These are phyloP conservation scores for Adineta ricciae DNA, from an alignment of 2,888 invertebrate species.

Conservation along the genomic window DNA sequence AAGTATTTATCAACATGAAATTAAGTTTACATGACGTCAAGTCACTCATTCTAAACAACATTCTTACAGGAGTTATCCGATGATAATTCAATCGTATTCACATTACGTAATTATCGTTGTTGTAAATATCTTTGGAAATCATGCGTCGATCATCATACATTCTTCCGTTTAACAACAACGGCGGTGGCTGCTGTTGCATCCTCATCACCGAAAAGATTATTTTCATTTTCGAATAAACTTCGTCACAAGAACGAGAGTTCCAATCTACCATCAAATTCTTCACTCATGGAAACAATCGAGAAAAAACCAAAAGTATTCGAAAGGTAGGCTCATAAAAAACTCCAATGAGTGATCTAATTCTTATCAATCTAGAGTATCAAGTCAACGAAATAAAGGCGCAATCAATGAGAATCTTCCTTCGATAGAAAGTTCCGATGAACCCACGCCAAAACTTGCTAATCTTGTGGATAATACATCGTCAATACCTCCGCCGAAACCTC, in stretches of 20 bases:
- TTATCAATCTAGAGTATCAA: background rate
- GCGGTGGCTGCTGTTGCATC: too few species aligned
- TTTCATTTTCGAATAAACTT: background rate
- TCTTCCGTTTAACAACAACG: background rate
- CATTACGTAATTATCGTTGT: background rate
- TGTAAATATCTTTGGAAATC: conserved; percentile 20
- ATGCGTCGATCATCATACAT: conserved; percentile 24
- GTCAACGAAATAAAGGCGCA: background rate
- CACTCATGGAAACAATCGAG: background rate
- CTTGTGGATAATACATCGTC: background rate
- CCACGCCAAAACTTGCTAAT: background rate
- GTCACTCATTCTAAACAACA: too few species aligned
- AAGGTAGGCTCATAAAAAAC: background rate
- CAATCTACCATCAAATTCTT: background rate
- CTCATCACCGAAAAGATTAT: background rate
- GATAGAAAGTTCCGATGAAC: background rate
- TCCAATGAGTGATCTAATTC: background rate
- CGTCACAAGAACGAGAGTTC: background rate
- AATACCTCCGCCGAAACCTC: background rate
- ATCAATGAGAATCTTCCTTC: background rate
- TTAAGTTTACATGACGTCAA: too few species aligned
- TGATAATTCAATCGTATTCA: background rate
- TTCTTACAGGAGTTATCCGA: background rate
- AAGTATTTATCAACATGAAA: background rate
- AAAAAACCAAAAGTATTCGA: background rate